A percentile compares a stretch with the other conserved stretches of the same genome.
Evolutionary conservation across 2,797 vertebrate genomes (phyloP).

Genomic region (Ispidina picta): DNA sequence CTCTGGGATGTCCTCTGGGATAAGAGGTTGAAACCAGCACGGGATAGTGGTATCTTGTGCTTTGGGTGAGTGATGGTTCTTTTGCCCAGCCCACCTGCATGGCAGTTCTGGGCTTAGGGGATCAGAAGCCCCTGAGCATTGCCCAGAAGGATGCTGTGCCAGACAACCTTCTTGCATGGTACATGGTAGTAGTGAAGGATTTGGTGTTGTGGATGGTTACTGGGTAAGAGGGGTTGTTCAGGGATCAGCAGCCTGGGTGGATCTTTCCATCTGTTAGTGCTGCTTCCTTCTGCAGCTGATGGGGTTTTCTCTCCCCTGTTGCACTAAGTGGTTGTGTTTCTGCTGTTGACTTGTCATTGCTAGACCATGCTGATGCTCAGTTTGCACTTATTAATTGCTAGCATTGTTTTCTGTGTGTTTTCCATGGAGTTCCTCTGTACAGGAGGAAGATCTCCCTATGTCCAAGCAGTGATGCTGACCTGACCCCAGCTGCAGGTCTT

Average conservation of each 20-base stretch:
- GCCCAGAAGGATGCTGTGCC: neutral
- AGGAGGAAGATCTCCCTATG: neutral
- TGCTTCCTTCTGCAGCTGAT: neutral
- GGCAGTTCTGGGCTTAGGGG: neutral
- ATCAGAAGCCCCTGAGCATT: neutral
- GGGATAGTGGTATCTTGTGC: neutral
- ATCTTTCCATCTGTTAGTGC: accelerated
- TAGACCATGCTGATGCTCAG: neutral
- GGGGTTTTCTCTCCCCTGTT: neutral
- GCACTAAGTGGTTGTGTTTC: neutral
- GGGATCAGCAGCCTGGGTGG: neutral
- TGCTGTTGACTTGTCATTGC: neutral
- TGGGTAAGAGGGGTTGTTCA: neutral
- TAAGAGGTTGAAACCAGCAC: neutral
- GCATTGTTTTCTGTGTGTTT: neutral
- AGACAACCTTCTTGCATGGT: neutral
- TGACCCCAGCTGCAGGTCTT: neutral
- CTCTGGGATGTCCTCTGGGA: neutral
- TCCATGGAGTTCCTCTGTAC: neutral
- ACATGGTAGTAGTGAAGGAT: neutral
- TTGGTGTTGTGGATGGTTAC: neutral
- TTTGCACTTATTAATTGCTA: neutral
- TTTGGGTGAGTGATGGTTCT: neutral
- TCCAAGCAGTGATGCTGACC: neutral
- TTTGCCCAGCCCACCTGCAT: neutral